These are phyloP conservation scores for Octodonta nipae DNA, from an alignment of 2,888 invertebrate genomes.

Conservation along the genomic window DNA sequence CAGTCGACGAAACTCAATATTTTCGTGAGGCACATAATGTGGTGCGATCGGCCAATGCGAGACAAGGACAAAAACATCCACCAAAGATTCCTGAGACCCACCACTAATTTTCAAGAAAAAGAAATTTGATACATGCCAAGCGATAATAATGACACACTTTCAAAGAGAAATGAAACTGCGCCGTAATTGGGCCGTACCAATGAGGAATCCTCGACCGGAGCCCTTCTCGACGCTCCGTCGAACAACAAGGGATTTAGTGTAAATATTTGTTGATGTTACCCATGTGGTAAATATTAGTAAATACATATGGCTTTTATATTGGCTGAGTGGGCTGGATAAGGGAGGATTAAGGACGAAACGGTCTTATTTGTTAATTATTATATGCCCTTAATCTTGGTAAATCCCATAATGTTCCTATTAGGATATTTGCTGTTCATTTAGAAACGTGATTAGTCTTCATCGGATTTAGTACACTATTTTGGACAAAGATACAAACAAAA, in stretches of 20 bases:
- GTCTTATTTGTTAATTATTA: slow-evolving; percentile 22
- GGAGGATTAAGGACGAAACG: slow-evolving; percentile 19
- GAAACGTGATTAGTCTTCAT: too few relatives aligned
- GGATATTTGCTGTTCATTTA: too few relatives aligned
- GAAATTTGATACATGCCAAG: slow-evolving; percentile 16
- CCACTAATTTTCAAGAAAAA: slow-evolving; percentile 11
- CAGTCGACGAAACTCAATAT: slow-evolving; percentile 20
- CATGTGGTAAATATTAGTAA: slow-evolving; percentile 29
- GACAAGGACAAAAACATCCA: neutral
- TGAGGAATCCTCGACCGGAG: too few relatives aligned
- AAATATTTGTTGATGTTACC: slow-evolving; percentile 29
- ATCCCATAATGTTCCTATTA: too few relatives aligned
- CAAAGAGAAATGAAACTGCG: slow-evolving; percentile 12
- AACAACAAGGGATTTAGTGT: slow-evolving; percentile 14
- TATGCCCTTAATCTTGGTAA: too few relatives aligned
- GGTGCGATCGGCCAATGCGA: slow-evolving; percentile 7
- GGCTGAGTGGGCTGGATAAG: slow-evolving; percentile 18
- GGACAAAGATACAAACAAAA: too few relatives aligned
- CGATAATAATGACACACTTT: slow-evolving; percentile 19
- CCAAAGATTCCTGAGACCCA: slow-evolving; percentile 3
- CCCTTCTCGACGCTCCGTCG: too few relatives aligned
- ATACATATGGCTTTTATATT: slow-evolving; percentile 28
- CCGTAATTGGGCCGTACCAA: too few relatives aligned
- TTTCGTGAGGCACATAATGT: slow-evolving; percentile 12
- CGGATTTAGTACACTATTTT: too few relatives aligned